phyloP scores from a whole-genome alignment of 2,888 invertebrate species.

The Thera obeliscata region DNA sequence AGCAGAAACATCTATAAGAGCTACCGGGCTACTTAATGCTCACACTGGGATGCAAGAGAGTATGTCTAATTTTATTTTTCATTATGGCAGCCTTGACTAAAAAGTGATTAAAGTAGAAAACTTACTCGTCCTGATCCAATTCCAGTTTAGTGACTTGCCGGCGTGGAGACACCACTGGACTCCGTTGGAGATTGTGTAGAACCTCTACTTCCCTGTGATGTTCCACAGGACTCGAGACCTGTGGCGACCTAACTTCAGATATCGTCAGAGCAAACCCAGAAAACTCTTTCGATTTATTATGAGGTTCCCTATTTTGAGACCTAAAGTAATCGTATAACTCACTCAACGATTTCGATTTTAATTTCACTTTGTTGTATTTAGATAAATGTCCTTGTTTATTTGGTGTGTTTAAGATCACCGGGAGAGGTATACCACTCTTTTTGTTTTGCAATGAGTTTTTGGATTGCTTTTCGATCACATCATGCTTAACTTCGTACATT shows the following conservation, averaged over 20 bases:
- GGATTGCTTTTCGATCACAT: conserved; percentile 58
- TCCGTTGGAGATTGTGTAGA: conserved; percentile 87
- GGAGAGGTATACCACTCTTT: conserved; percentile 76
- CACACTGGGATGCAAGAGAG: neutral
- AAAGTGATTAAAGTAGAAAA: conserved; percentile 20
- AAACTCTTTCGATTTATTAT: conserved; percentile 56
- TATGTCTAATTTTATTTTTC: neutral
- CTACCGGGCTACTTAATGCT: neutral
- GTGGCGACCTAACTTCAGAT: conserved; percentile 67
- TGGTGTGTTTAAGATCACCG: conserved; percentile 65
- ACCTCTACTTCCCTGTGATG: conserved; percentile 87
- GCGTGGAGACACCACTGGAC: conserved; percentile 84
- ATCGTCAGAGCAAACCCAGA: conserved; percentile 70
- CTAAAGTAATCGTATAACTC: conserved; percentile 80
- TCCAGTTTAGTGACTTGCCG: conserved; percentile 70
- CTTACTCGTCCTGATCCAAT: conserved; percentile 77
- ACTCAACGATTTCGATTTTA: conserved; percentile 78
- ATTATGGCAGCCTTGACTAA: neutral
- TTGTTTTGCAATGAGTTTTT: conserved; percentile 50
- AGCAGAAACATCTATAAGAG: neutral
- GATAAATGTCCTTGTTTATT: conserved; percentile 50
- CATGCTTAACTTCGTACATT: conserved; percentile 69
- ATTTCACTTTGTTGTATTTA: conserved; percentile 65
- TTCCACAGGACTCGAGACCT: conserved; percentile 78
- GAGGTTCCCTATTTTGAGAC: conserved; percentile 63